Conservation (phyloP, 2,113 vertebrate genomes). For the Eublepharis macularius region DNA sequence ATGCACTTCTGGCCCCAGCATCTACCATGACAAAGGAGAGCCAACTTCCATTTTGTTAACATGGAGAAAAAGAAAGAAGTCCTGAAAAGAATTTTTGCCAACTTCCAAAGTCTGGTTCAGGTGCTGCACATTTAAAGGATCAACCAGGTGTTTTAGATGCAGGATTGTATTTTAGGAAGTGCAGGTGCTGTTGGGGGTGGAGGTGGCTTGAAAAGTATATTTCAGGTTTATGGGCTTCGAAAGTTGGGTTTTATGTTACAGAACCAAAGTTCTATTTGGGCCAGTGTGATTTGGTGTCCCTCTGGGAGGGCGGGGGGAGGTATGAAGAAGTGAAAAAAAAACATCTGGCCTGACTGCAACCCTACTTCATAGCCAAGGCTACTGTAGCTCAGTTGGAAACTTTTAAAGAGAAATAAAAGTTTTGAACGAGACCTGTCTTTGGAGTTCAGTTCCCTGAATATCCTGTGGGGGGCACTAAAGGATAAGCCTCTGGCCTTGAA, state of each 20-base stretch:
- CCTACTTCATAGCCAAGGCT: not conserved
- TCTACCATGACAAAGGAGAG: not conserved
- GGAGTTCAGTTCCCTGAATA: not conserved
- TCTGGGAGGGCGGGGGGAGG: not conserved
- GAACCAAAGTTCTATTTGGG: not conserved
- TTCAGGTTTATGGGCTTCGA: not conserved
- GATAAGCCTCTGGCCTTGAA: not conserved
- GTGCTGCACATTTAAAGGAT: not conserved
- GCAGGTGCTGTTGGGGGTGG: not conserved
- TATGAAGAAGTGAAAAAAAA: not conserved
- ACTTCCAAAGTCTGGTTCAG: too few species aligned
- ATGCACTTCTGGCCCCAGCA: not conserved
- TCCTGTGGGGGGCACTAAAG: not conserved
- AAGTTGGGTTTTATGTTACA: not conserved
- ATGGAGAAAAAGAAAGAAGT: not conserved
- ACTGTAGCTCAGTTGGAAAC: not conserved
- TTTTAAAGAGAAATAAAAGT: constrained; percentile 1
- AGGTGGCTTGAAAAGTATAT: not conserved
- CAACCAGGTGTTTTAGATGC: not conserved
- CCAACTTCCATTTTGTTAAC: not conserved
- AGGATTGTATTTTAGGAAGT: not conserved
- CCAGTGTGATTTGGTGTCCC: not conserved
- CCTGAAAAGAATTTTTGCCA: not conserved
- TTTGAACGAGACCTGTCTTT: not conserved
- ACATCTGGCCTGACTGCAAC: not conserved